Evolutionary conservation across 2,797 vertebrate genomes (phyloP).

Genomic region (Nothura maculosa): DNA sequence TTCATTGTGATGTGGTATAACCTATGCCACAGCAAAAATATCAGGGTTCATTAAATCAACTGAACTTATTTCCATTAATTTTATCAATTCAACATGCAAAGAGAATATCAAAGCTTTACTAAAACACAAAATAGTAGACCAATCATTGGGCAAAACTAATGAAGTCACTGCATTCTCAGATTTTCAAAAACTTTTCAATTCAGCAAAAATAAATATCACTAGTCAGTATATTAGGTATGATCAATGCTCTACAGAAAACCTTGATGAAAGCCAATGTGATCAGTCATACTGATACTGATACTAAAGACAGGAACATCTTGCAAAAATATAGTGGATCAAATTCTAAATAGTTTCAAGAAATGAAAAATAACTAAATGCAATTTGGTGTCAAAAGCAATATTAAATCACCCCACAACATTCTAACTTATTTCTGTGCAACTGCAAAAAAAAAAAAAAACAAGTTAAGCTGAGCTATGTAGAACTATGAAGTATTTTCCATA

Average conservation of each 20-base stretch:
- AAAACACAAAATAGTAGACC: conserved; percentile 35
- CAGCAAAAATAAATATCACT: conserved; percentile 76
- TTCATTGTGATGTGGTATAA: conserved; percentile 21
- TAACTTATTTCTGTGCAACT: conserved; percentile 58
- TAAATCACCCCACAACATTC: conserved; percentile 52
- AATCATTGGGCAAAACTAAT: conserved; percentile 60
- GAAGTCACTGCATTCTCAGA: conserved; percentile 52
- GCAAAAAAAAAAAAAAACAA: conserved; percentile 49
- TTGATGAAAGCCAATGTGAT: conserved; percentile 64
- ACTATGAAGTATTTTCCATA: conserved; percentile 79
- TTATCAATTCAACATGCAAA: conserved; percentile 39
- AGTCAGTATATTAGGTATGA: conserved; percentile 57
- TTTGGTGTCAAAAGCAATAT: conserved; percentile 60
- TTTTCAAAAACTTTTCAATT: conserved; percentile 70
- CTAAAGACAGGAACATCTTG: conserved; percentile 63
- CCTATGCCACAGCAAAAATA: conserved; percentile 45
- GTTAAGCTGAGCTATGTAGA: conserved; percentile 66
- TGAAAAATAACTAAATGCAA: conserved; percentile 73
- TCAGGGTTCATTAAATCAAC: conserved; percentile 18
- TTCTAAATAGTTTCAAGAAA: conserved; percentile 62
- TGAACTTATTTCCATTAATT: neutral
- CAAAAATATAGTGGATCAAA: conserved; percentile 59
- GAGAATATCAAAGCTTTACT: conserved; percentile 32
- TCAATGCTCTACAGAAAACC: conserved; percentile 76
- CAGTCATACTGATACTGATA: too few species aligned